phyloP scores from a whole-genome alignment of 1,140 invertebrate genomes.

The Dufourea novaeangliae region DNA sequence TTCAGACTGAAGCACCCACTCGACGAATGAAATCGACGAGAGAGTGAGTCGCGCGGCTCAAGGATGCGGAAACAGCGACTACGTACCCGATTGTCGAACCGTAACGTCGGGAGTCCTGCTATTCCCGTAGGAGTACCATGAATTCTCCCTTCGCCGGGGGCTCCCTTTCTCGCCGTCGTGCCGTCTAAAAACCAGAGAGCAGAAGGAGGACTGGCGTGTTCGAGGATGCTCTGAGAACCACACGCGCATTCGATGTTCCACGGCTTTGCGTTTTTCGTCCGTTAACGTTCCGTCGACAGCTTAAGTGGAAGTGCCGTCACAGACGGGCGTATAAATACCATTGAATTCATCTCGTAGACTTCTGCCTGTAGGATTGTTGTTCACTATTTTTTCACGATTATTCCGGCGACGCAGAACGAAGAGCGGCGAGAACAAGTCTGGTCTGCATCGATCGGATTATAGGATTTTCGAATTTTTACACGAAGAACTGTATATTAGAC shows the following conservation, averaged over 20 bases:
- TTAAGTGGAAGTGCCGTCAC: conserved; percentile 24
- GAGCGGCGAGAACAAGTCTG: neutral
- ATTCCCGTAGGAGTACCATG: conserved; percentile 47
- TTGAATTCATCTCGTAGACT: neutral
- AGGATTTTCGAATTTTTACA: neutral
- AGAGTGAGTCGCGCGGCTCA: conserved; percentile 47
- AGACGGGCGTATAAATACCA: conserved; percentile 4
- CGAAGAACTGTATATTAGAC: too few species aligned
- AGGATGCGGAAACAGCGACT: conserved; percentile 65
- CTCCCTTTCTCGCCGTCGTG: neutral
- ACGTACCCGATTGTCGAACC: conserved; percentile 63
- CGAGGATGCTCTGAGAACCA: conserved; percentile 1
- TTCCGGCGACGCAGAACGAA: neutral
- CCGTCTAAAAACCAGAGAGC: conserved; percentile 31
- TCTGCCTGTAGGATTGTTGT: neutral
- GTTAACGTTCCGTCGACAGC: conserved; percentile 14
- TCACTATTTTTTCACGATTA: neutral
- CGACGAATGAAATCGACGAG: conserved; percentile 30
- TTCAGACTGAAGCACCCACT: conserved; percentile 31
- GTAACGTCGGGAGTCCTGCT: conserved; percentile 57
- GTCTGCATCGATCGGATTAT: neutral
- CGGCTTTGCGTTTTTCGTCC: conserved; percentile 17
- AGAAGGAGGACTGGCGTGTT: conserved; percentile 20
- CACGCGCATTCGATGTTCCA: conserved; percentile 28
- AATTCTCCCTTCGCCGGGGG: conserved; percentile 4